phyloP scores from a whole-genome alignment of 2,888 invertebrate species.

The Abrostola tripartita region DNA sequence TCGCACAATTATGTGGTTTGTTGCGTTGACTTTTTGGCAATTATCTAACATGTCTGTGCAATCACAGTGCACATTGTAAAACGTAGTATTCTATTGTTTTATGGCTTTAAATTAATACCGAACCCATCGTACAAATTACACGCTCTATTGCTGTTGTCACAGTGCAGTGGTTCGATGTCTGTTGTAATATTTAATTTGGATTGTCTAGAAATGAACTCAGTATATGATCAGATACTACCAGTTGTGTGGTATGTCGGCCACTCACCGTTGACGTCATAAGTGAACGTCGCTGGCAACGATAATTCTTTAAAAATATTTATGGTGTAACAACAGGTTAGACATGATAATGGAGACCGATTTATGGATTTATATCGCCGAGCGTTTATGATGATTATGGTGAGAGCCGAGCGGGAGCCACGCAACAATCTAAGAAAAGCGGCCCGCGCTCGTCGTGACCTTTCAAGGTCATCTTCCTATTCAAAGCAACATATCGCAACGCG shows the following conservation, averaged over 20 bases:
- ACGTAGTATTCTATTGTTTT: slow-evolving; percentile 17
- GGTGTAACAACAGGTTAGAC: slow-evolving; percentile 55
- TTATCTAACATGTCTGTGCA: slow-evolving; percentile 31
- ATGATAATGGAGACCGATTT: slow-evolving; percentile 42
- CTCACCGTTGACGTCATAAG: slow-evolving; percentile 51
- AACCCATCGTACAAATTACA: slow-evolving; percentile 8
- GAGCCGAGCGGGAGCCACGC: slow-evolving; percentile 27
- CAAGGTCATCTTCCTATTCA: slow-evolving; percentile 46
- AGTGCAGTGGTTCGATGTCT: slow-evolving; percentile 7
- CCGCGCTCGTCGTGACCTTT: slow-evolving; percentile 40
- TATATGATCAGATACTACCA: slow-evolving; percentile 48
- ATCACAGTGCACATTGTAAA: slow-evolving; percentile 21
- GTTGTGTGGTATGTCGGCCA: slow-evolving; percentile 43
- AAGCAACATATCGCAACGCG: slow-evolving; percentile 19
- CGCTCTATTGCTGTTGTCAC: slow-evolving; percentile 13
- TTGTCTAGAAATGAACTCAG: slow-evolving; percentile 43
- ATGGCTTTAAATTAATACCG: slow-evolving; percentile 8
- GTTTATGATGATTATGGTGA: slow-evolving; percentile 32
- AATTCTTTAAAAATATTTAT: slow-evolving; percentile 39
- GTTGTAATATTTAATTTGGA: slow-evolving; percentile 38
- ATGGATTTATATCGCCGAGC: slow-evolving; percentile 30
- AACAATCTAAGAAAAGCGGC: slow-evolving; percentile 27
- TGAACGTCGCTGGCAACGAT: slow-evolving; percentile 44
- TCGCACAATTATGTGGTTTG: slow-evolving; percentile 42
- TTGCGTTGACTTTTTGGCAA: slow-evolving; percentile 33